Conservation (phyloP, 2,797 vertebrate genomes). For the Harpagifer antarcticus region DNA sequence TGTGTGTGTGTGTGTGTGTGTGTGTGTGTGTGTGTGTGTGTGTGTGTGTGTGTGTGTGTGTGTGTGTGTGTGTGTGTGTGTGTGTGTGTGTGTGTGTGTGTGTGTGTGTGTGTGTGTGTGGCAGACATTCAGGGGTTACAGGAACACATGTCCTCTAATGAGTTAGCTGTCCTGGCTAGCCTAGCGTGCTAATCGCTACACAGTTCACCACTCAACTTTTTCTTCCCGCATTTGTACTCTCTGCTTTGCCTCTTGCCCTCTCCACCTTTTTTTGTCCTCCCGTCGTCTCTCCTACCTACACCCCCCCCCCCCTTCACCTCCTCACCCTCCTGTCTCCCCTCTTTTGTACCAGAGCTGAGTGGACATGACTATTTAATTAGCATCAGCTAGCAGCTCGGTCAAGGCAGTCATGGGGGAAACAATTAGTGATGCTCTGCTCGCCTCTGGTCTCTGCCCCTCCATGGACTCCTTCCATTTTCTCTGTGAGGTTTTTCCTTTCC, state of each 20-base stretch:
- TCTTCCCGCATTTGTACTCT: neutral
- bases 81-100: conserved; percentile 30
- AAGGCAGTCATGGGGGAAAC: conserved; percentile 47
- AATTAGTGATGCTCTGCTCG: conserved; percentile 47
- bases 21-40: conserved; percentile 40
- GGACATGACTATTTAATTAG: conserved; percentile 77
- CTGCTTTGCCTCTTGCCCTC: conserved; percentile 15
- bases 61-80: conserved; percentile 39
- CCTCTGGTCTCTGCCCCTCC: conserved; percentile 19
- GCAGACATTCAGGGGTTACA: conserved; percentile 56
- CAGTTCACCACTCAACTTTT: conserved; percentile 73
- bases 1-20: conserved; percentile 29
- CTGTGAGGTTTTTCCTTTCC: neutral
- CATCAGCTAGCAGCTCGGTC: conserved; percentile 52
- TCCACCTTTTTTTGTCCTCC: conserved; percentile 14
- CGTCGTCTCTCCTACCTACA: neutral
- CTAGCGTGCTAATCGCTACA: conserved; percentile 80
- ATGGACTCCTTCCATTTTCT: neutral
- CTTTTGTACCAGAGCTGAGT: conserved; percentile 41
- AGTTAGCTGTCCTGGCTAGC: conserved; percentile 73
- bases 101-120: conserved; percentile 32
- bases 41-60: conserved; percentile 30
- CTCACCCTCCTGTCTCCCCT: conserved; percentile 27
- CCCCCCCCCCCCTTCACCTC: conserved; percentile 10
- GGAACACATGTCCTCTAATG: conserved; percentile 81